These are phyloP conservation scores for Peromyscus leucopus DNA, from an alignment of 2,113 vertebrate genomes.

Conservation along the genomic window DNA sequence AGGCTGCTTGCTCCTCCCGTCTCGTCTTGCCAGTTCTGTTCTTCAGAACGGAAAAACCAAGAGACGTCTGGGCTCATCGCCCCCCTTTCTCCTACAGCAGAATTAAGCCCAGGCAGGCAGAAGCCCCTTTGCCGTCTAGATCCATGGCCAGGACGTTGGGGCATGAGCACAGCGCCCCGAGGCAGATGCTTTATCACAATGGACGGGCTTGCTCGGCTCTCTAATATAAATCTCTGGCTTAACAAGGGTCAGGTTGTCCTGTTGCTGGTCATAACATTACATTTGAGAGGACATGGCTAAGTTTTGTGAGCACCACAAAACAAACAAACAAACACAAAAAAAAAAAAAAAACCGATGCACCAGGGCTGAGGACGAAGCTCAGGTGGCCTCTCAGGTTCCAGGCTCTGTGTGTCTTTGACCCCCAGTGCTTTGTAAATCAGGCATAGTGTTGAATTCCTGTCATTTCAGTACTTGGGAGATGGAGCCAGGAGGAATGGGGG, in stretches of 20 bases:
- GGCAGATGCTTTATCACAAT: no score
- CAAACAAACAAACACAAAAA: no score
- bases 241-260: background rate
- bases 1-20: background rate
- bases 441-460: no score
- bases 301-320: background rate
- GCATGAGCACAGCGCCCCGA: background rate
- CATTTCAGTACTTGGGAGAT: background rate
- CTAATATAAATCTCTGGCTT: accelerated
- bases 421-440: background rate
- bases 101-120: background rate
- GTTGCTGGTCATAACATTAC: background rate
- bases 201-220: background rate
- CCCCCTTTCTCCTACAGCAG: background rate
- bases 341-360: background rate
- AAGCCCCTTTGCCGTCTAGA: background rate
- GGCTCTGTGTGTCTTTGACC: background rate
- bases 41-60: background rate
- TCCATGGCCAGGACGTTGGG: background rate
- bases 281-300: no score
- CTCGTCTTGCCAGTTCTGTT: background rate
- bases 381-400: no score
- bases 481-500: background rate
- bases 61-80: no score
- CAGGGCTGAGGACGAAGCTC: background rate